A percentile compares a stretch with the other conserved stretches of the same genome.
Conservation (phyloP, 2,113 vertebrate species). For the Leptobrachium leishanense region DNA sequence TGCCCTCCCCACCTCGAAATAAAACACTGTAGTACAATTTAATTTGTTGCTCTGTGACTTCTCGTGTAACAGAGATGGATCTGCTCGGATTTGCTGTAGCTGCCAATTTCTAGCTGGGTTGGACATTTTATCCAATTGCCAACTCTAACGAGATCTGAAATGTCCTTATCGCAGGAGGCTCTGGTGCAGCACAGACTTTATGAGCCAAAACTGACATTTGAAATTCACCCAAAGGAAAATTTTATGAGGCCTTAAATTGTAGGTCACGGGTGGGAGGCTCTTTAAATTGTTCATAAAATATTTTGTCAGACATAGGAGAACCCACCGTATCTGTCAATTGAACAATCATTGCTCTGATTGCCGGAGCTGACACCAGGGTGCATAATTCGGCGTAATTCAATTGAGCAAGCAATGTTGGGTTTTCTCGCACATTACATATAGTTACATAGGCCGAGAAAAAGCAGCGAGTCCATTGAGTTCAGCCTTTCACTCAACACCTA, state of each 20-base stretch:
- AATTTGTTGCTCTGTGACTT: constrained; percentile 8
- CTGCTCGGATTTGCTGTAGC: constrained; percentile 2
- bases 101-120: constrained; percentile 12
- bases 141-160: constrained; percentile 45
- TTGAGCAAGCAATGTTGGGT: neutral
- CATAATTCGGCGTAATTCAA: neutral
- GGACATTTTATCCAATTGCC: constrained; percentile 41
- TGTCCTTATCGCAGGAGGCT: constrained; percentile 44
- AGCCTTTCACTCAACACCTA: too few relatives aligned
- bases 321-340: constrained; percentile 34
- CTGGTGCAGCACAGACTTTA: constrained; percentile 38
- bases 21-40: neutral
- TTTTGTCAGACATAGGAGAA: constrained; percentile 46
- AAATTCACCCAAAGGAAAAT: constrained; percentile 46
- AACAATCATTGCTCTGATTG: constrained; percentile 36
- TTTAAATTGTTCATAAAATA: constrained; percentile 50
- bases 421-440: neutral
- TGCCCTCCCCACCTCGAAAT: too few relatives aligned
- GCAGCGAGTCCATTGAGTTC: too few relatives aligned
- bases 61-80: constrained; percentile 7
- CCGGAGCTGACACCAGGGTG: constrained; percentile 6
- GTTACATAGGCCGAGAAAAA: too few relatives aligned
- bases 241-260: constrained; percentile 49
- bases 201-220: constrained; percentile 48
- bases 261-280: constrained; percentile 45